These are phyloP conservation scores for Macrosteles quadrilineatus DNA, from an alignment of 1,140 invertebrate genomes.

Conservation along the genomic window DNA sequence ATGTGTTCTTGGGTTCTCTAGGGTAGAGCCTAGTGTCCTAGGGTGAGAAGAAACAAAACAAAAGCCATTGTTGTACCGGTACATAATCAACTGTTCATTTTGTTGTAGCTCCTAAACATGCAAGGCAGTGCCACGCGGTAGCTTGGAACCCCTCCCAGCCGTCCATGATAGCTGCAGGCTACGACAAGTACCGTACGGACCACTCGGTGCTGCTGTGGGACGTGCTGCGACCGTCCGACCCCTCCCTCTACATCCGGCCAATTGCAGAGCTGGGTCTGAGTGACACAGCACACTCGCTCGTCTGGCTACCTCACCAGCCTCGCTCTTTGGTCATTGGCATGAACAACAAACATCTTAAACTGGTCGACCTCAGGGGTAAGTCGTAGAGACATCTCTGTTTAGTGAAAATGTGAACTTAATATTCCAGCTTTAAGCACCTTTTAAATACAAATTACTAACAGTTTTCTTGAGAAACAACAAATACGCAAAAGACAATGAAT, in stretches of 20 bases:
- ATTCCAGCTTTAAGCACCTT: too few relatives aligned
- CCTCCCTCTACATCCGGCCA: conserved; percentile 30
- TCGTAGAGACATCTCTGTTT: conserved; percentile 6
- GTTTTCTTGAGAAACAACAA: too few relatives aligned
- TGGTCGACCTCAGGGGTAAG: conserved; percentile 89
- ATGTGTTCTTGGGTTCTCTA: too few relatives aligned
- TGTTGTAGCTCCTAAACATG: conserved; percentile 69
- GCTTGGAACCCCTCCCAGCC: conserved; percentile 86
- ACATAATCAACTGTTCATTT: too few relatives aligned
- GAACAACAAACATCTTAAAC: conserved; percentile 85
- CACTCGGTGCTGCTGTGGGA: conserved; percentile 82
- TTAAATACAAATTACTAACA: too few relatives aligned
- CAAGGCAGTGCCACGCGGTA: conserved; percentile 82
- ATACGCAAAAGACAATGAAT: too few relatives aligned
- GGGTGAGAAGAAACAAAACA: too few relatives aligned
- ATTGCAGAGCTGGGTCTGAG: conserved; percentile 62
- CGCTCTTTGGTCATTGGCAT: conserved; percentile 81
- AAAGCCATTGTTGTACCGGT: too few relatives aligned
- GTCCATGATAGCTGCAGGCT: conserved; percentile 78
- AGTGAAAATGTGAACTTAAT: neutral
- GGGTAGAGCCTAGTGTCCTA: too few relatives aligned
- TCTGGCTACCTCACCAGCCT: conserved; percentile 77
- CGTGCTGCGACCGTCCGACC: conserved; percentile 54
- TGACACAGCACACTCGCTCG: conserved; percentile 80
- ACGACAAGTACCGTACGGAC: conserved; percentile 85